These are phyloP conservation scores for Tetheella fluctuosa DNA, from an alignment of 2,888 invertebrate species.

Conservation along the genomic window DNA sequence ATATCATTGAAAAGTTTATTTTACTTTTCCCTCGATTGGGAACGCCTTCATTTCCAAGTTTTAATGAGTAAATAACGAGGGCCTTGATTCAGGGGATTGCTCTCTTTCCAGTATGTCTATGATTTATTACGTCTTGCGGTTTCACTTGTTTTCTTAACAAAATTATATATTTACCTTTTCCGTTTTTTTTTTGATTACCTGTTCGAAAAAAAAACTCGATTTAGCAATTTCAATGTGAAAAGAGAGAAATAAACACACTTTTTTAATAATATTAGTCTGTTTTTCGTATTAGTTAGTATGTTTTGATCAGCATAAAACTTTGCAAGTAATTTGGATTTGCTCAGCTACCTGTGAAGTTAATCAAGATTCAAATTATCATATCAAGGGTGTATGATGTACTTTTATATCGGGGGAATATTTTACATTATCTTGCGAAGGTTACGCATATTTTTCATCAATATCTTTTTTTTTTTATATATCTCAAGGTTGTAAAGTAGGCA, in stretches of 20 bases:
- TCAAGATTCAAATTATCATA: slow-evolving; percentile 9
- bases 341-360: slow-evolving; percentile 10
- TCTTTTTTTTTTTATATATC: too few relatives aligned
- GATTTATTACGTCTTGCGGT: slow-evolving; percentile 28
- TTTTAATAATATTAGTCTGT: neutral
- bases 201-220: too few relatives aligned
- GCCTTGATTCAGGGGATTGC: slow-evolving; percentile 59
- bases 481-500: too few relatives aligned
- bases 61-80: slow-evolving; percentile 80
- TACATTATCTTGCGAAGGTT: too few relatives aligned
- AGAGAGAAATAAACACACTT: neutral
- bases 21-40: slow-evolving; percentile 55
- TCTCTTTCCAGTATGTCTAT: slow-evolving; percentile 53
- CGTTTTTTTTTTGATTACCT: too few relatives aligned
- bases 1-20: slow-evolving; percentile 66
- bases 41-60: slow-evolving; percentile 72
- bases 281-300: neutral
- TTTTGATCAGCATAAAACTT: slow-evolving; percentile 9
- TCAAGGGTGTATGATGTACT: slow-evolving; percentile 10
- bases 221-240: too few relatives aligned
- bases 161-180: neutral
- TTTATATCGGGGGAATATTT: neutral
- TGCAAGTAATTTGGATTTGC: slow-evolving; percentile 4
- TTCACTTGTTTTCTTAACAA: neutral
- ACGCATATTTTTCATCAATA: neutral